phyloP scores from a whole-genome alignment of 1,140 invertebrate genomes.

The Probaryconus sp. region DNA sequence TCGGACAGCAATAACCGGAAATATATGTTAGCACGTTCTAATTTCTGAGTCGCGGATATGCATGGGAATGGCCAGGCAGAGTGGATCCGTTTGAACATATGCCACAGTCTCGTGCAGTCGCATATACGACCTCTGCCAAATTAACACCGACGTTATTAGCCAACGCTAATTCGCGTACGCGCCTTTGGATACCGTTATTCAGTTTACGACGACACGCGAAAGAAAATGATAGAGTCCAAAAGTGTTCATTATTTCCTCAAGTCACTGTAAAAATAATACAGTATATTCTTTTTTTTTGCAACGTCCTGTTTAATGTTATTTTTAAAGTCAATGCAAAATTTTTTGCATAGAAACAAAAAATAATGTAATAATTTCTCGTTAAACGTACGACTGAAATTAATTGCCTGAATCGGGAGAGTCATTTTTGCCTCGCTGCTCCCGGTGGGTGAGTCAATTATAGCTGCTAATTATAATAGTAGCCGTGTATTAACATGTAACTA shows the following conservation, averaged over 20 bases:
- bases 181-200: slow-evolving; percentile 25
- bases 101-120: slow-evolving; percentile 12
- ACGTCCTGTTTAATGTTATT: too few species aligned
- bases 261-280: too few species aligned
- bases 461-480: slow-evolving; percentile 63
- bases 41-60: slow-evolving; percentile 24
- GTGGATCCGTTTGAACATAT: slow-evolving; percentile 31
- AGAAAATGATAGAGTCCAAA: slow-evolving; percentile 25
- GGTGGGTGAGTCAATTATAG: slow-evolving; percentile 70
- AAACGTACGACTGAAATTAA: too few species aligned
- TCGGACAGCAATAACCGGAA: background rate
- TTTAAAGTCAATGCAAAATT: too few species aligned
- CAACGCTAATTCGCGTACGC: slow-evolving; percentile 29
- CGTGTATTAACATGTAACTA: slow-evolving; percentile 51
- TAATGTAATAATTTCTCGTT: too few species aligned
- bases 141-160: slow-evolving; percentile 34
- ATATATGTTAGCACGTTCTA: slow-evolving; percentile 7
- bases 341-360: too few species aligned
- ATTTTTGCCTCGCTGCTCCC: slow-evolving; percentile 53
- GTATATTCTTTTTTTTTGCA: too few species aligned
- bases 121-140: slow-evolving; percentile 30
- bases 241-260: slow-evolving; percentile 8
- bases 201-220: slow-evolving; percentile 22
- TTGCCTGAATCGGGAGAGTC: slow-evolving; percentile 43
- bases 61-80: slow-evolving; percentile 15